These are phyloP conservation scores for Xiphias gladius DNA, from an alignment of 2,113 vertebrate species.

Conservation along the genomic window DNA sequence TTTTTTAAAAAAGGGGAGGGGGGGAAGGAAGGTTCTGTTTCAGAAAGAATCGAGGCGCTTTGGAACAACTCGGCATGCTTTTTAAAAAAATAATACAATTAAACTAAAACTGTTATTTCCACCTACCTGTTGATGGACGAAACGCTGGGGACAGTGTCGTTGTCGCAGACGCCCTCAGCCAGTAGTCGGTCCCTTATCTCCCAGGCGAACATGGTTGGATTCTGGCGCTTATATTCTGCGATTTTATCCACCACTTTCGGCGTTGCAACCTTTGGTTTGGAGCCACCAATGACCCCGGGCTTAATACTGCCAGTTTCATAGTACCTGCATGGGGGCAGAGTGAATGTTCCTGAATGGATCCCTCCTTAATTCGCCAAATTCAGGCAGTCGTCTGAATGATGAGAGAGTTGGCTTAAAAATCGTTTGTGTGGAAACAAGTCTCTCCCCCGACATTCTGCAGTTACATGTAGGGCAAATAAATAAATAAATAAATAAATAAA, in stretches of 20 bases:
- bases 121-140: slow-evolving; percentile 98
- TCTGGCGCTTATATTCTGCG: slow-evolving; percentile 97
- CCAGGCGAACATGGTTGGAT: slow-evolving; percentile 99
- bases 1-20: background rate
- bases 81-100: background rate
- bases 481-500: background rate
- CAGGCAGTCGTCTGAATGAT: slow-evolving; percentile 52
- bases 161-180: slow-evolving; percentile 97
- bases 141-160: slow-evolving; percentile 97
- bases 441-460: slow-evolving; percentile 49
- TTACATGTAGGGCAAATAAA: slow-evolving; percentile 25
- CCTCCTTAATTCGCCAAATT: slow-evolving; percentile 48
- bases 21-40: background rate
- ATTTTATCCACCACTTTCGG: slow-evolving; percentile 99
- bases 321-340: slow-evolving; percentile 88
- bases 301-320: slow-evolving; percentile 99
- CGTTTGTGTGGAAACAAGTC: slow-evolving; percentile 49
- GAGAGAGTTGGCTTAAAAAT: slow-evolving; percentile 41
- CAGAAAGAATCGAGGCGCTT: background rate
- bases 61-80: background rate
- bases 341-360: slow-evolving; percentile 66
- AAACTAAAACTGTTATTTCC: slow-evolving; percentile 1
- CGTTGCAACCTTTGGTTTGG: slow-evolving; percentile 98
- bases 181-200: slow-evolving; percentile 96
- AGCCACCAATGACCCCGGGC: slow-evolving; percentile 97